These are phyloP conservation scores for Mizuhopecten yessoensis DNA, from an alignment of 1,140 invertebrate species.

Conservation along the genomic window DNA sequence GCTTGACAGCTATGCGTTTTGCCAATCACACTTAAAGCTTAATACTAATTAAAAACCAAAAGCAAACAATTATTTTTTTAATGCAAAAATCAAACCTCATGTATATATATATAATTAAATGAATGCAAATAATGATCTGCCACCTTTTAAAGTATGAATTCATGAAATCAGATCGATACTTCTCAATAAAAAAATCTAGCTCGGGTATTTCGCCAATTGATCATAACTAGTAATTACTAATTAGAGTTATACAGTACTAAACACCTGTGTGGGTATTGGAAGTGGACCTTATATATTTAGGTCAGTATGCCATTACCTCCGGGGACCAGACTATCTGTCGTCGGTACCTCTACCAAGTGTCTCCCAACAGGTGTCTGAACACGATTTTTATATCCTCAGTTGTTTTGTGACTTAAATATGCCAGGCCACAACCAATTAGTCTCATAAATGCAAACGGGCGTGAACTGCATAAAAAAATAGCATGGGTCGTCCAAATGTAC, in stretches of 20 bases:
- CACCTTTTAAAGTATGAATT: background rate
- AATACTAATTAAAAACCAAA: no score
- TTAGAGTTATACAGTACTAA: background rate
- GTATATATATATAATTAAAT: no score
- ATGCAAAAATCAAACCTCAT: no score
- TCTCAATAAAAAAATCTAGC: background rate
- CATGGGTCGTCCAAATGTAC: background rate
- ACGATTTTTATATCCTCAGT: constrained; percentile 19
- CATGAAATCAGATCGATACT: background rate
- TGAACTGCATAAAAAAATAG: background rate
- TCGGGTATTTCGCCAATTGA: background rate
- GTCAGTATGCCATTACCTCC: background rate
- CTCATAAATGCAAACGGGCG: constrained; percentile 24
- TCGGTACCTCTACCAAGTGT: background rate
- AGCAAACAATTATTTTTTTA: no score
- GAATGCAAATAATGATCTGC: no score
- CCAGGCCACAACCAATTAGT: constrained; percentile 9
- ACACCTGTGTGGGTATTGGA: background rate
- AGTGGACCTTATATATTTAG: background rate
- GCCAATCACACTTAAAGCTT: no score
- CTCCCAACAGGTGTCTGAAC: constrained; percentile 12
- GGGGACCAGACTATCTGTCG: background rate
- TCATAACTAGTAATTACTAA: background rate
- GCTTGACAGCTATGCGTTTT: no score
- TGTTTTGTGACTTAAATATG: background rate